Evolutionary conservation across 2,113 vertebrate species (phyloP), one percentile per base, ranked within the genome.

Genomic region (Pavo muticus): DNA sequence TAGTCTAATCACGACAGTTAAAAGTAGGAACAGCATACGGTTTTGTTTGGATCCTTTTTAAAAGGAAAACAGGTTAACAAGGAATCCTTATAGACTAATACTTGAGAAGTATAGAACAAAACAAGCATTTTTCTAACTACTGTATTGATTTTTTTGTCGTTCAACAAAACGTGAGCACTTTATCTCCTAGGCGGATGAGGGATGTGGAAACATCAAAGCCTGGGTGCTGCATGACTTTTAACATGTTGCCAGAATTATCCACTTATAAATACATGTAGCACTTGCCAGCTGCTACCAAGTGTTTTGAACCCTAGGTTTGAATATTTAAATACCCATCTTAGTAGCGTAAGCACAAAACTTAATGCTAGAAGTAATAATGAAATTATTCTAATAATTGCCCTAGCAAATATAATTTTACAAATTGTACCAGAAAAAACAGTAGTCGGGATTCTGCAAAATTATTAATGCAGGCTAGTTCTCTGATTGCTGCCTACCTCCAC

Each of bases 41-140:
- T 79, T 89, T 83, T 64, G 21, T 64, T 91, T 81, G 71, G 80
- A 57, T 88, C 35, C 61, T 84, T 90, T 94, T 75, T 27, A 29
- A 69, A 79, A 80, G 56, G 56, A 89, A 89, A 60, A 15, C n/a
- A 77, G 29, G 37, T 77, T 80, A 81, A 72, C 45, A 93, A 19
- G 39, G 25, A 91, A 86, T 35, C 18, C 40, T 69, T 37, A 35
- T 3, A 65, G 73, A 45, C 24, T 64, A 70, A 54, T 45, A 59
- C 10, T 74, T 69, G 65, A 76, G 47, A 13, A 74, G 44, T 90
- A 8, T 35, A 69, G 73, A 82, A 60, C 11, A 88, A 87, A 94
- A 9, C 21, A 50, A 37, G 77, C n/a, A 7, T 71, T 88, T 81
- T 95, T 75, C 65, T 72, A 54, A 7, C 69, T 85, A 40, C 47